Base-by-base conservation (phyloP, 2,113 vertebrate genomes). In the Urocolius indicus region DNA sequence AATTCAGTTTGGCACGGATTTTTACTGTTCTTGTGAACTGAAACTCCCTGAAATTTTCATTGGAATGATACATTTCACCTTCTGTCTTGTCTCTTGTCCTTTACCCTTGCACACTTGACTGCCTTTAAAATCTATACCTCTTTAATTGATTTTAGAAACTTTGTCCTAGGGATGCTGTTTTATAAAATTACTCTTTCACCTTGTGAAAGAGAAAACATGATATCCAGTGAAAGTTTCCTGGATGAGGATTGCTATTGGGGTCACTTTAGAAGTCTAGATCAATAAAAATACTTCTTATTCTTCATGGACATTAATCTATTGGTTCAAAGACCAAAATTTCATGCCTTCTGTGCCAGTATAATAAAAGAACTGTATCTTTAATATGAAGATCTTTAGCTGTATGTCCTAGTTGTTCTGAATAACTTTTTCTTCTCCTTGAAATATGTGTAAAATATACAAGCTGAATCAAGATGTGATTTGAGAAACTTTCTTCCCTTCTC, bases 81-180 rank as follows among this genome's bases (percentile, higher is more conserved):
- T 87, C 55, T 87, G 34, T 79, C 71, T 79, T 82, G 41, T 36
- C 62, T 78, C 34, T 94, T 94, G 62, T 91, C 69, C 58, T 92
- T 87, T 93, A 65, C 77, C 71, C 58, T 93, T 66, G 41, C 81
- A 91, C 75, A 67, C 36, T 16, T 95, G 80, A 62, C 80, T 94
- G 77, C 74, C 55, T 91, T 91, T 92, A 89, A 94, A 95, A 92
- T 85, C 81, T 57, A 4, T 63, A 62, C 30, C 34, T 77, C 63
- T 93, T 83, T 87, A 89, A 93, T 67, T 89, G 54, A 79, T 93
- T 91, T 94, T 76, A 67, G 81, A 87, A 93, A 84, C n/a, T 72
- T 85, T 91, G 58, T 91, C 63, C 45, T 65, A 19, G 65, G 48
- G 73, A 87, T 36, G 52, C 15, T 63, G 59, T 20, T 67, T 69